Conservation (phyloP, 2,888 invertebrate genomes). For the Phalangium opilio region DNA sequence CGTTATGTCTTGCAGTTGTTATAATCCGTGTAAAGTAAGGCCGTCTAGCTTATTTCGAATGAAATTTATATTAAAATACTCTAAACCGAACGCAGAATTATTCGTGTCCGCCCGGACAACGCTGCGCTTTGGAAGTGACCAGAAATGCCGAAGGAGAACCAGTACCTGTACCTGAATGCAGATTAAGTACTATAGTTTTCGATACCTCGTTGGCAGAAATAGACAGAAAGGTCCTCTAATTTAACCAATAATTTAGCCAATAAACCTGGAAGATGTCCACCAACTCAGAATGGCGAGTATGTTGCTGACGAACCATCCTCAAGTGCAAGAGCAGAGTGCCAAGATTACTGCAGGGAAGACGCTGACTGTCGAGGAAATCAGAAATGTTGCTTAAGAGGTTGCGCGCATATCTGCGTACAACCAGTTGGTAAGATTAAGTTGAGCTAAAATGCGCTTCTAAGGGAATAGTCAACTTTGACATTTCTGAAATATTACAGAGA, state of each 20-base stretch:
- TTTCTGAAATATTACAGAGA: too few species aligned
- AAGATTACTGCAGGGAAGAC: conserved; percentile 57
- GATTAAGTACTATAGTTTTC: conserved; percentile 38
- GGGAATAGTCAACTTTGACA: too few species aligned
- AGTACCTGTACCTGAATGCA: conserved; percentile 45
- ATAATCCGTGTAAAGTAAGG: conserved; percentile 48
- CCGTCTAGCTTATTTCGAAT: not conserved
- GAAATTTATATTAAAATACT: not conserved
- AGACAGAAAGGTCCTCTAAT: too few species aligned
- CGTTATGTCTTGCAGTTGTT: conserved; percentile 48
- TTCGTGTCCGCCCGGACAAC: conserved; percentile 45
- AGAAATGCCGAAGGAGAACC: conserved; percentile 26
- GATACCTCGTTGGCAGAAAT: too few species aligned
- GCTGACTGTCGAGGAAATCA: conserved; percentile 59
- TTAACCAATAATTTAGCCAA: not conserved
- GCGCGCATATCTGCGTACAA: conserved; percentile 49
- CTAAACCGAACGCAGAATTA: conserved; percentile 24
- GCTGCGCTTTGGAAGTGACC: conserved; percentile 51
- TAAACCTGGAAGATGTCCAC: not conserved
- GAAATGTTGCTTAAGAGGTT: conserved; percentile 70
- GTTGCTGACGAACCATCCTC: not conserved
- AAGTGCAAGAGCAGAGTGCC: conserved; percentile 36
- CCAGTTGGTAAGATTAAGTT: conserved; percentile 12
- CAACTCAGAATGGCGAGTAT: not conserved
- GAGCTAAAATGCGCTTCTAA: too few species aligned